phyloP scores from a whole-genome alignment of 2,113 vertebrate genomes.

The Myodes glareolus region DNA sequence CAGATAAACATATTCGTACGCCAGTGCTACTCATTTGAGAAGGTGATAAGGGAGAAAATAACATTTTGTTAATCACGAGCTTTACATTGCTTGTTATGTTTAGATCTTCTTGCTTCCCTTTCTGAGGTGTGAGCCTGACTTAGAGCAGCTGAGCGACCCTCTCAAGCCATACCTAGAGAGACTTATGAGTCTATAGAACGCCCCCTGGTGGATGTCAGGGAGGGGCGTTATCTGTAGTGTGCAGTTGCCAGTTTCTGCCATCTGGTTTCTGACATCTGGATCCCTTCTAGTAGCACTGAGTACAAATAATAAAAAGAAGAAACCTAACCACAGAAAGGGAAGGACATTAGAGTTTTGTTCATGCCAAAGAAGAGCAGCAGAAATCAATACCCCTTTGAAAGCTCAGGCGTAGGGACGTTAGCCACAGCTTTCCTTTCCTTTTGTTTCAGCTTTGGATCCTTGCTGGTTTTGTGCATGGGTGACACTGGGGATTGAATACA shows the following conservation, averaged over 20 bases:
- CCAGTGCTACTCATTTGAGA: neutral
- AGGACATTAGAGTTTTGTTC: neutral
- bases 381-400: neutral
- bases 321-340: neutral
- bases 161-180: too few species aligned
- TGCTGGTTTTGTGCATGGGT: neutral
- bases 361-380: neutral
- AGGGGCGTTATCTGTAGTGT: fast-evolving
- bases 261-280: neutral
- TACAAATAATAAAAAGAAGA: neutral
- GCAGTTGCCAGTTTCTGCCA: neutral
- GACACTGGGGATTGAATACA: neutral
- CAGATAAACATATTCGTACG: neutral
- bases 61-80: neutral
- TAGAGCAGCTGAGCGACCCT: neutral
- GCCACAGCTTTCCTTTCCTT: neutral
- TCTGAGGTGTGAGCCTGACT: neutral
- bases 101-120: neutral
- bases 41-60: neutral
- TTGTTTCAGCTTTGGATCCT: neutral
- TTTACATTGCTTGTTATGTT: neutral
- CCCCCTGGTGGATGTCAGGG: constrained; percentile 57
- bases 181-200: neutral
- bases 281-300: neutral
- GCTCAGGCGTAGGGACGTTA: neutral